Evolutionary conservation across 2,113 vertebrate species (phyloP).

Genomic region (Podarcis raffonei): DNA sequence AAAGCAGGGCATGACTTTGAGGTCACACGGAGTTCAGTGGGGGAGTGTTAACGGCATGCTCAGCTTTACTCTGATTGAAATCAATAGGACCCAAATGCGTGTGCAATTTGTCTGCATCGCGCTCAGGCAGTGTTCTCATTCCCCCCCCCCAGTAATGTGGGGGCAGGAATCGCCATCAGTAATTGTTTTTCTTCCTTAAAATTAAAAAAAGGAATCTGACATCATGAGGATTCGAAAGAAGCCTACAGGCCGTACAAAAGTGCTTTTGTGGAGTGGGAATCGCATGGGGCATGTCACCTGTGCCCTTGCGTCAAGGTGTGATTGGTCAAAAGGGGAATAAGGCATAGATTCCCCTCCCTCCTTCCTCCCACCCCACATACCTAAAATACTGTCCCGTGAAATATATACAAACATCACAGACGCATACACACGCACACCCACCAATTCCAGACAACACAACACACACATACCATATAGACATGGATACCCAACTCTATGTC

Average conservation of each 20-base stretch:
- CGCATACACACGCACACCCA: neutral
- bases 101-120: neutral
- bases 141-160: neutral
- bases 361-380: neutral
- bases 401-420: slow-evolving; percentile 15
- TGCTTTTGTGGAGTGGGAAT: neutral
- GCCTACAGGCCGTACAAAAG: neutral
- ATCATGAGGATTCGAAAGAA: neutral
- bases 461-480: neutral
- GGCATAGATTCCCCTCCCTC: neutral
- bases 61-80: neutral
- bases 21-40: neutral
- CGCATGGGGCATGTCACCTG: neutral
- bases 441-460: neutral
- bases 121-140: neutral
- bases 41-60: neutral
- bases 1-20: neutral
- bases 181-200: neutral
- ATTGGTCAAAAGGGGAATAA: neutral
- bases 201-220: neutral
- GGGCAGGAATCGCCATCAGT: neutral
- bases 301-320: neutral
- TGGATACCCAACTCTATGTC: neutral
- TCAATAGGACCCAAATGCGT: neutral
- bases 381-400: slow-evolving; percentile 15